phyloP scores from a whole-genome alignment of 1,140 invertebrate genomes.

The Dreissena rostriformis region DNA sequence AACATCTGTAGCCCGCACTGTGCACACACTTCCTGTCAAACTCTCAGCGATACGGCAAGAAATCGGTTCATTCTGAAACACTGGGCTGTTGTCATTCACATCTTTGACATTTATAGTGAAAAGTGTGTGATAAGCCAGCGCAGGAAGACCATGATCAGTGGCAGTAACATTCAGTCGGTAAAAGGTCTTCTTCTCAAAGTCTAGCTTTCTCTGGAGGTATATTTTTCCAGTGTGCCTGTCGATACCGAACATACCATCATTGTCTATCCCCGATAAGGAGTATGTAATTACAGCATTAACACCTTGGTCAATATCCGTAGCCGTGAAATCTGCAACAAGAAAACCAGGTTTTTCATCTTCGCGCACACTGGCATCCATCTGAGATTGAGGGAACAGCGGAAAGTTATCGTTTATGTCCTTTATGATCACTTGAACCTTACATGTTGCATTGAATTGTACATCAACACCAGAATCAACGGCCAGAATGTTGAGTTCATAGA shows the following conservation, averaged over 20 bases:
- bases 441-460: constrained; percentile 82
- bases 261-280: constrained; percentile 94
- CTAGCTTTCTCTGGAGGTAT: constrained; percentile 89
- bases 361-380: constrained; percentile 56
- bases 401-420: constrained; percentile 97
- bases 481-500: constrained; percentile 69
- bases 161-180: constrained; percentile 96
- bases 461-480: constrained; percentile 94
- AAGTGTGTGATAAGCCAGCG: constrained; percentile 79
- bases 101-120: constrained; percentile 84
- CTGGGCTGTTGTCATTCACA: constrained; percentile 96
- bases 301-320: constrained; percentile 80
- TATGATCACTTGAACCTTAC: constrained; percentile 88
- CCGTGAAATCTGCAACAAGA: constrained; percentile 69
- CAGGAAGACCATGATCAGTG: constrained; percentile 84
- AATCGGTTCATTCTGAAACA: constrained; percentile 87
- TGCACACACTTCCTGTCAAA: constrained; percentile 79
- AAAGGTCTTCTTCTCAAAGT: constrained; percentile 91
- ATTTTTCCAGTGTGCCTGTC: constrained; percentile 92
- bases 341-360: constrained; percentile 68
- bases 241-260: constrained; percentile 92
- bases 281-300: constrained; percentile 87
- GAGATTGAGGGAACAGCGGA: constrained; percentile 82
- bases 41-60: constrained; percentile 96
- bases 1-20: constrained; percentile 83